Evolutionary conservation across 2,888 invertebrate species (phyloP), one percentile per base, ranked within the genome.

Genomic region (Mimumesa dahlbomi): DNA sequence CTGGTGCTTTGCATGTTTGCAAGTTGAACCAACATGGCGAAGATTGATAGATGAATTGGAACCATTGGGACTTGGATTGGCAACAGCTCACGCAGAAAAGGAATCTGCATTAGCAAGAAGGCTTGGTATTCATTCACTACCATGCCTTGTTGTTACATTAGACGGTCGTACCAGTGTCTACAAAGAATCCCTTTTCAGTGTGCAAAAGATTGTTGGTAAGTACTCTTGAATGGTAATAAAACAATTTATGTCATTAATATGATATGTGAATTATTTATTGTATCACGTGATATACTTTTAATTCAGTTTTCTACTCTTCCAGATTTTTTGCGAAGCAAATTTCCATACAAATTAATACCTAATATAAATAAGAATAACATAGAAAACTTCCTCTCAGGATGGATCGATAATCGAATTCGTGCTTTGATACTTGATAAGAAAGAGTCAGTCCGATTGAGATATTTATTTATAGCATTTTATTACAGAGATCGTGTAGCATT

Each of bases 1-100:
- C 89, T 97, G 97, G 95, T 98, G 98, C 88, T 96, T 97, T 89
- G 94, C 96, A 49, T 98, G 98, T 88, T 93, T 97, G 73, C 94
- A 94, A 83, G 94, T 95, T n/a, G 96, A 97, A 46, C 95, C 95
- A 0, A 93, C 95, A 7, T 96, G 97, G 93, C 92, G 96, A 50
- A 93, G 95, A 73, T 91, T 98, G 53, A 94, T 96, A 40, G 95
- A 96, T 82, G 95, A 97, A 43, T 90, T 98, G 57, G 96, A 97
- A 86, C 96, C 96, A 0, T 87, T 95, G 36, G 98, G 98, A 76
- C 92, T 96, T 58, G 93, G 94, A 67, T 92, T 96, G 89, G 95
- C 94, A 0, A 95, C 96, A 0, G 93, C 96, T 29, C 97, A 98
- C 89, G 95, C 96, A 0, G 95, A 95, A 0, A 94, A 95, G 76